Base-by-base conservation (phyloP, 2,888 invertebrate species). In the Mystacides longicornis region DNA sequence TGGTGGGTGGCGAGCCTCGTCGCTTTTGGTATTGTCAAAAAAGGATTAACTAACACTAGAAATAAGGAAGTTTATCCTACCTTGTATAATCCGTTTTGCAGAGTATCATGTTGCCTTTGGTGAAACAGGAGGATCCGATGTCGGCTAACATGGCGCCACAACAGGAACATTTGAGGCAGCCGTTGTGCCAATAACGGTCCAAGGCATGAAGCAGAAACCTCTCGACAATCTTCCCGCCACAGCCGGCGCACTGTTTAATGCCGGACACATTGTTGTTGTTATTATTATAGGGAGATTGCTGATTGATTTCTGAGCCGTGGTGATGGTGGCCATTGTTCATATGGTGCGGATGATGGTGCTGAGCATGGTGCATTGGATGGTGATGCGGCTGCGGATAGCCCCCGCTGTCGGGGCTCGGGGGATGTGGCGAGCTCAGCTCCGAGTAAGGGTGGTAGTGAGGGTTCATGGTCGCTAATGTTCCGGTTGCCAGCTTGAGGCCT, bases 111-210 rank as follows among this genome's bases (percentile, higher is more conserved):
- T 91, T 91, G 62, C 88, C 86, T 79, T 89, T 90, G 74, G 90
- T 89, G 78, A 89, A 95, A 80, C 94, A 95, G 68, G 93, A 90
- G 63, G 85, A 81, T 62, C 93, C 93, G 73, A 94, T 86, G 72
- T 95, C 94, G 67, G 92, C 93, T 64, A 95, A 81, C 71, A 87
- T 87, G 63, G 89, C 87, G 63, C 86, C 86, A 74, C 95, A 95
- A 75, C 87, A 90, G 69, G 89, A 85, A 80, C 95, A 95, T 78
- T 94, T 95, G 67, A 95, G 83, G 74, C 95, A 95, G 66, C 87
- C 85, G 79, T 93, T 92, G 79, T 95, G 95, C 95, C 95, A 95
- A 77, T 92, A 94, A 72, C 93, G 81, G 80, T 95, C 94, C 71
- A 94, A 80, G 65, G 94, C 93, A 76, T 90, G 89, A 63, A 95